Percentiles rank a stretch among this genome's conserved stretches.
These are phyloP conservation scores for Cyprinodon diabolis DNA, from an alignment of 2,797 vertebrate species.

Conservation along the genomic window DNA sequence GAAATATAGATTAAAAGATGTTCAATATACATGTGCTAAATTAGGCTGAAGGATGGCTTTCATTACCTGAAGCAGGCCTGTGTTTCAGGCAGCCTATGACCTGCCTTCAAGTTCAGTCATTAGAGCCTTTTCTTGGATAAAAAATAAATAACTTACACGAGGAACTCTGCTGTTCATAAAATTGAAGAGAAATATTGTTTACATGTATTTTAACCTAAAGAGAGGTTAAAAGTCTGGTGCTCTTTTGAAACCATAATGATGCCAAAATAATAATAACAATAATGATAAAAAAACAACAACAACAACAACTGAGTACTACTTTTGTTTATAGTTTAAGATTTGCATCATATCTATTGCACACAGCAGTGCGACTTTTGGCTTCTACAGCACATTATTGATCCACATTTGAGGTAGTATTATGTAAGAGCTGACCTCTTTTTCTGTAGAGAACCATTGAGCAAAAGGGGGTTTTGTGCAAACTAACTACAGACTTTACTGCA, in stretches of 20 bases:
- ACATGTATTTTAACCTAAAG: too few relatives aligned
- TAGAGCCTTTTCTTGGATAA: too few relatives aligned
- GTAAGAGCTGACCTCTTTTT: conserved; percentile 49
- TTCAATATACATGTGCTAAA: neutral
- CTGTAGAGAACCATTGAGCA: conserved; percentile 37
- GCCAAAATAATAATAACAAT: neutral
- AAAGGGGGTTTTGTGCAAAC: conserved; percentile 59
- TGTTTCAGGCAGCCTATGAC: too few relatives aligned
- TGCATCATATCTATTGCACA: neutral
- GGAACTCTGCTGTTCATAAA: too few relatives aligned
- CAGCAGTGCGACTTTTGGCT: neutral
- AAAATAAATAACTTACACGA: too few relatives aligned
- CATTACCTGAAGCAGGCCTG: neutral
- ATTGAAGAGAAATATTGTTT: too few relatives aligned
- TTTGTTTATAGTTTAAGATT: neutral
- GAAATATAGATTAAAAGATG: neutral
- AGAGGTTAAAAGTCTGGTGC: too few relatives aligned
- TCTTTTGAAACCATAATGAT: neutral
- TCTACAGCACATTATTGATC: conserved; percentile 26
- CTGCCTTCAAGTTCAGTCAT: too few relatives aligned
- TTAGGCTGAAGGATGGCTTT: neutral
- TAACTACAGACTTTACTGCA: conserved; percentile 50
- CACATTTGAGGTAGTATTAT: conserved; percentile 34
- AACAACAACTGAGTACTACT: neutral
- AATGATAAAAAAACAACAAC: neutral